Evolutionary conservation across 2,113 vertebrate species (phyloP).

Genomic region (Coptodon bakossiorum): DNA sequence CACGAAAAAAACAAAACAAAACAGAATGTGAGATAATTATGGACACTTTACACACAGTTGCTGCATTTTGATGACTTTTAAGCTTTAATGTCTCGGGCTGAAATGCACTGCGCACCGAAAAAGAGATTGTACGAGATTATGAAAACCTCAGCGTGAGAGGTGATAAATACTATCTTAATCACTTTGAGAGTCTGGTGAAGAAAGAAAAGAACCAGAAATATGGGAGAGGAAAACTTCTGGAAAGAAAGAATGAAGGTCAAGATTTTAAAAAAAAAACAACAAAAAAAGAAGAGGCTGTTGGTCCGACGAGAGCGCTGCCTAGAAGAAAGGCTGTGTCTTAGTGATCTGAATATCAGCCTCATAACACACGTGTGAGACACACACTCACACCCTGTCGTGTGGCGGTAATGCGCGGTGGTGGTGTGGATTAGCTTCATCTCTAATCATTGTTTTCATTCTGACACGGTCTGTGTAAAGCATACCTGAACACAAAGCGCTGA

Average conservation of each 20-base stretch:
- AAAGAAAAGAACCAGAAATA: not conserved
- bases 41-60: not conserved
- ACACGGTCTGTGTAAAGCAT: conserved; percentile 20
- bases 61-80: not conserved
- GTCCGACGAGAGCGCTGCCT: not conserved
- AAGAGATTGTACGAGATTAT: not conserved
- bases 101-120: not conserved
- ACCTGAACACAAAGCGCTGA: conserved; percentile 27
- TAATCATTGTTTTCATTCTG: conserved; percentile 32
- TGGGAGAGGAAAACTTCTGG: not conserved
- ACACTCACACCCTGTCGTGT: not conserved
- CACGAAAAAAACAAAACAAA: not conserved
- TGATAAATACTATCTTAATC: not conserved
- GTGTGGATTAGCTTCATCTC: conserved; percentile 26
- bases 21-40: not conserved
- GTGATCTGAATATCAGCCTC: conserved; percentile 1
- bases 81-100: not conserved
- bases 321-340: not conserved
- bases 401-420: not conserved
- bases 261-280: not conserved
- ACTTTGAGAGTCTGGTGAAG: not conserved
- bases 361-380: not conserved
- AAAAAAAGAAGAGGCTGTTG: not conserved
- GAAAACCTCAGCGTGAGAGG: not conserved
- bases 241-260: not conserved